Evolutionary conservation across 2,113 vertebrate genomes (phyloP), one percentile per base, ranked within the genome.

Genomic region (Lepisosteus osseus): DNA sequence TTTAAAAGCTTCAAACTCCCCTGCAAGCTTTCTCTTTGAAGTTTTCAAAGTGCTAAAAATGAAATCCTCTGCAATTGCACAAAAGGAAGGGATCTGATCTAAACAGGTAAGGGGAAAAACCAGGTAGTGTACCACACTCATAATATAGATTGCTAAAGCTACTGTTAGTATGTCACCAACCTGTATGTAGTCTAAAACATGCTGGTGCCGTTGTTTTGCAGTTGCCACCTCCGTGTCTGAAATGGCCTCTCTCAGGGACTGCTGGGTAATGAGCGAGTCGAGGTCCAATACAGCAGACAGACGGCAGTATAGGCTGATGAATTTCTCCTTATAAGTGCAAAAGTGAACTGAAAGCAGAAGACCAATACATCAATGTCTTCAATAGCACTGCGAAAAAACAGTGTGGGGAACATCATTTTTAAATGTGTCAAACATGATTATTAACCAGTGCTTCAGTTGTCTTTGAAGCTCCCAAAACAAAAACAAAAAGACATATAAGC

Each of bases 281-380:
- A 99, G 90, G 86, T 99, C 97, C 78, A 96, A 86, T 72, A 99
- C 93, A 74, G 96, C 96, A 83, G 97, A 99, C 84, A 99, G 93
- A 70, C 95, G 94, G 83, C 97, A 98, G 93, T 97, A 99, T 75
- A 97, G 92, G 78, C 93, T 92, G 91, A 98, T 96, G 88, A 97
- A 98, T 88, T 94, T 95, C 84, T 98, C 96, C 72, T 94, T 96
- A 92, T 97, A 99, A 78, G 92, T 92, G 88, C 94, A 96, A 90
- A 99, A 97, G 88, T 98, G 97, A 84, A 94, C 97, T 99, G 89
- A 78, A 85, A 86, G 86, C 85, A 81, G 73, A 86, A 85, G 84
- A 79, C 85, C 88, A 74, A 51, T 51, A 51, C 5, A 9, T 51
- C 47, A 51, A 6, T 8, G 57, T 42, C 56, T 68, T 17, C 43